These are phyloP conservation scores for Chironomus tepperi DNA, from an alignment of 1,140 invertebrate genomes.

Conservation along the genomic window DNA sequence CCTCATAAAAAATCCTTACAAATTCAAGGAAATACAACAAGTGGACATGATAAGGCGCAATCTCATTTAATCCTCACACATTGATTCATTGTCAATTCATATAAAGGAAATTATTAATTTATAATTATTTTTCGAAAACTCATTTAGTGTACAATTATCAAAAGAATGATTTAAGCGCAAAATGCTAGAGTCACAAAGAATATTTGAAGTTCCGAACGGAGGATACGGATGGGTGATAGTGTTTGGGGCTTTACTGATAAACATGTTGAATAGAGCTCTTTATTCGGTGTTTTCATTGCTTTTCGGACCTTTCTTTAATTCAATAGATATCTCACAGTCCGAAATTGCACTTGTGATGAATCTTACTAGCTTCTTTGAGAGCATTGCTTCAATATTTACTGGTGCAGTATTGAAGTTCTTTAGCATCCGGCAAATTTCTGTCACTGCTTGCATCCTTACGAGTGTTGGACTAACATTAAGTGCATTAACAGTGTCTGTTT, in stretches of 20 bases:
- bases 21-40: no score
- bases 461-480: slow-evolving; percentile 54
- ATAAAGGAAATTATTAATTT: no score
- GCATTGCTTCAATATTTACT: slow-evolving; percentile 59
- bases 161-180: no score
- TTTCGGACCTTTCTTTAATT: slow-evolving; percentile 53
- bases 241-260: slow-evolving; percentile 30
- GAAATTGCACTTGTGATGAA: slow-evolving; percentile 59
- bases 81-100: no score
- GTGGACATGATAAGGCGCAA: no score
- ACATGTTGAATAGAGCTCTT: slow-evolving; percentile 63
- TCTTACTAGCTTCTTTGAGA: slow-evolving; percentile 55
- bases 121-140: no score
- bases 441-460: slow-evolving; percentile 49
- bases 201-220: background rate
- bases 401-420: slow-evolving; percentile 55
- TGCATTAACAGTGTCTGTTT: slow-evolving; percentile 49
- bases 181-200: background rate
- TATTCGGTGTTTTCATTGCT: slow-evolving; percentile 61
- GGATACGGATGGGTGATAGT: background rate
- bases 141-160: no score
- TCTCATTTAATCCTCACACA: no score
- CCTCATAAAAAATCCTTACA: no score
- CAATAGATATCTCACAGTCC: slow-evolving; percentile 53
- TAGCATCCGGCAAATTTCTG: slow-evolving; percentile 52